Evolutionary conservation across 2,113 vertebrate species (phyloP).

Genomic region (Jaculus jaculus): DNA sequence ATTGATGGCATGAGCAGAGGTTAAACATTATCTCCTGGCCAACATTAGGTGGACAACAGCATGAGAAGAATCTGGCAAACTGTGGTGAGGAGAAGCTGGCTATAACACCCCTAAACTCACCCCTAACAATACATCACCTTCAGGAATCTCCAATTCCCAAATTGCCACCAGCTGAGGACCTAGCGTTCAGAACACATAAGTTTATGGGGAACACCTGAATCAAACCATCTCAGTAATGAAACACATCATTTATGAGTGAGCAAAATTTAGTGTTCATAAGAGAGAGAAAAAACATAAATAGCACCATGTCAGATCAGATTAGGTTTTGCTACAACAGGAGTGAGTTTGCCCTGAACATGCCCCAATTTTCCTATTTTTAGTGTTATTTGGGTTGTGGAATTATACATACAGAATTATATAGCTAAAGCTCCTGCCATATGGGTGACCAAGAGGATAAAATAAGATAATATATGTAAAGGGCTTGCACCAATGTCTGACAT

Average conservation of each 20-base stretch:
- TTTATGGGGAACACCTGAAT: no score
- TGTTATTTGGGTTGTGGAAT: not conserved
- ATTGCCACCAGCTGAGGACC: no score
- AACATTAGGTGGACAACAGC: no score
- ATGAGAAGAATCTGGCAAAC: no score
- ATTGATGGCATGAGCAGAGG: no score
- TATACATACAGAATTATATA: not conserved
- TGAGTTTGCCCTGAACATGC: not conserved
- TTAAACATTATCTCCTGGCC: no score
- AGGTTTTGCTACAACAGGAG: not conserved
- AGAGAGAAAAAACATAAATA: not conserved
- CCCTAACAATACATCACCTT: no score
- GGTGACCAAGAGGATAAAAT: conserved; percentile 20
- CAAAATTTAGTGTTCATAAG: not conserved
- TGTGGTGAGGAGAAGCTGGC: no score
- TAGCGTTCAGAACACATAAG: no score
- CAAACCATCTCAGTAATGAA: not conserved
- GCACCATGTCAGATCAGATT: not conserved
- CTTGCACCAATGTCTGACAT: not conserved
- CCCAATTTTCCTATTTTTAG: not conserved
- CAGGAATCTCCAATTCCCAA: no score
- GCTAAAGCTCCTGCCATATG: not conserved
- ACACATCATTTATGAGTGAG: not conserved
- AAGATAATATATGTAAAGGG: conserved; percentile 13
- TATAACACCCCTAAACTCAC: no score